A percentile compares a stretch with the other conserved stretches of the same genome.
Evolutionary conservation across 2,113 vertebrate species (phyloP).

Genomic region (Mesocricetus auratus): DNA sequence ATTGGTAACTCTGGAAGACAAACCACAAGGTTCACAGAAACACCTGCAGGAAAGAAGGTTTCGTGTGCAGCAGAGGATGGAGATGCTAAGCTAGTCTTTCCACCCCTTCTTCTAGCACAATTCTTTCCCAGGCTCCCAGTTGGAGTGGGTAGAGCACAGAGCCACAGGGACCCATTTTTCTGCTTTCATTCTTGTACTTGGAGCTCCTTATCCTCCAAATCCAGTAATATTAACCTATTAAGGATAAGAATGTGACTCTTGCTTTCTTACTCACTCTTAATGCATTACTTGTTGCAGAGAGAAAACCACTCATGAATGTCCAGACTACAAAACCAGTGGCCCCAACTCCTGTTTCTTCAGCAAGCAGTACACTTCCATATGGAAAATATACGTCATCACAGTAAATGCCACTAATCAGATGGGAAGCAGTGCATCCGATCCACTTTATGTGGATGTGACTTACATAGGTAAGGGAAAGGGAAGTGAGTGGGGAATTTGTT

Average conservation of each 20-base stretch:
- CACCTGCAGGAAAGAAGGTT: background rate
- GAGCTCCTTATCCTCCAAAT: background rate
- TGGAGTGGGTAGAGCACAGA: background rate
- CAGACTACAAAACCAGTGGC: conserved; percentile 93
- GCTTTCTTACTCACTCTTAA: conserved; percentile 67
- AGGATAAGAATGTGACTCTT: background rate
- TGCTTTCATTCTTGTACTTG: background rate
- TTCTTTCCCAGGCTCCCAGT: background rate
- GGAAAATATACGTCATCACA: conserved; percentile 93
- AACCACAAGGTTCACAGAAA: background rate
- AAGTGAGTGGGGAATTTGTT: background rate
- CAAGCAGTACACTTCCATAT: conserved; percentile 92
- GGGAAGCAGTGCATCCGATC: conserved; percentile 91
- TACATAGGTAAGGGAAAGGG: conserved; percentile 91
- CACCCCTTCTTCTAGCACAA: background rate
- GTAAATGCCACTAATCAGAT: conserved; percentile 92
- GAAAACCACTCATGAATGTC: conserved; percentile 89
- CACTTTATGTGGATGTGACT: conserved; percentile 90
- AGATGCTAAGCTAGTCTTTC: background rate
- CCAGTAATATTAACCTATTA: background rate
- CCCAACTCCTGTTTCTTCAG: conserved; percentile 96
- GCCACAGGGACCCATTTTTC: background rate
- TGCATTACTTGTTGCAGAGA: conserved; percentile 86
- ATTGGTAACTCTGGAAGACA: too few relatives aligned
- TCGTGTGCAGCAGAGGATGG: background rate